Percentiles rank a stretch among this genome's conserved stretches.
Evolutionary conservation across 1,140 invertebrate genomes (phyloP).

Genomic region (Ceratina calcarata): DNA sequence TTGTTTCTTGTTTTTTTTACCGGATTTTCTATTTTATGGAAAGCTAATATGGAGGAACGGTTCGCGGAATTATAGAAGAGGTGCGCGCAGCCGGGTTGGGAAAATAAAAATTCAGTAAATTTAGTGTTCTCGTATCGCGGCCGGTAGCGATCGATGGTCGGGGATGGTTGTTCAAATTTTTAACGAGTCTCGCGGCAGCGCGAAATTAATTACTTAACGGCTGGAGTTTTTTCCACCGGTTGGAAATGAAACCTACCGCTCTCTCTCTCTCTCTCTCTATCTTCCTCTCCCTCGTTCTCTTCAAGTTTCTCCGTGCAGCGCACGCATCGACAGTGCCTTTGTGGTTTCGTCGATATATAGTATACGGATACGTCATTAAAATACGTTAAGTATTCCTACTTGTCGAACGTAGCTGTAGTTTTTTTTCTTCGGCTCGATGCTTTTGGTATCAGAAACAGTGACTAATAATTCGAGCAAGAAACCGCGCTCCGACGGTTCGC

Average conservation of each 20-base stretch:
- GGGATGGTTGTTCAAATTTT: conserved; percentile 44
- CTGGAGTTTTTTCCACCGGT: conserved; percentile 26
- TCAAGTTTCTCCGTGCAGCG: neutral
- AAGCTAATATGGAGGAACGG: neutral
- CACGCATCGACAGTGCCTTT: conserved; percentile 9
- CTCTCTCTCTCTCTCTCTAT: neutral
- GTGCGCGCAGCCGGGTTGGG: no score
- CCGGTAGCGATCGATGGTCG: conserved; percentile 44
- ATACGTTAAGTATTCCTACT: conserved; percentile 18
- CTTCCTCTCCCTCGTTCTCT: neutral
- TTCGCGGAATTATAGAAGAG: neutral
- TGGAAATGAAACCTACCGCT: conserved; percentile 27
- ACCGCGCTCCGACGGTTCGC: neutral
- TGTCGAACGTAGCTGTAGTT: neutral
- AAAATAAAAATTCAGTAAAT: conserved; percentile 29
- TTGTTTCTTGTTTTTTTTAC: no score
- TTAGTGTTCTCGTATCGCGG: conserved; percentile 21
- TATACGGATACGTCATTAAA: conserved; percentile 22
- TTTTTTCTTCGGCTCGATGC: neutral
- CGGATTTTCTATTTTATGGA: no score
- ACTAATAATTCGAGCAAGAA: neutral
- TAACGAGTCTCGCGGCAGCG: conserved; percentile 51
- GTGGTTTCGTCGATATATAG: neutral
- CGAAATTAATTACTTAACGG: conserved; percentile 60
- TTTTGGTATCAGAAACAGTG: neutral